These are phyloP conservation scores for Urocynchramus pylzowi DNA, from an alignment of 2,113 vertebrate genomes.

Conservation along the genomic window DNA sequence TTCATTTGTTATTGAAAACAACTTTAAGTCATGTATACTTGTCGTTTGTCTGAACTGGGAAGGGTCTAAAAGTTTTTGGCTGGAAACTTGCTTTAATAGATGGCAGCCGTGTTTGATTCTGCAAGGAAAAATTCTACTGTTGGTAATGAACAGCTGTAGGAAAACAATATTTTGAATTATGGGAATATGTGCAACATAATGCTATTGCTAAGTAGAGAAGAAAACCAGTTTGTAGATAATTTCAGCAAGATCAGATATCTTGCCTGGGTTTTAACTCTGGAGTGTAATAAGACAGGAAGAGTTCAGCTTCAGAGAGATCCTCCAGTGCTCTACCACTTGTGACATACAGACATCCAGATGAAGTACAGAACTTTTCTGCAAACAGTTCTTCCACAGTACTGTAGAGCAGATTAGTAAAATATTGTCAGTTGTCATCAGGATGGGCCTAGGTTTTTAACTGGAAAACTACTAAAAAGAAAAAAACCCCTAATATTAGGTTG, in stretches of 20 bases:
- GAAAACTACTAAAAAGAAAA: background rate
- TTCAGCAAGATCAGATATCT: background rate
- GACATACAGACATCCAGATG: background rate
- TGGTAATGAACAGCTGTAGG: background rate
- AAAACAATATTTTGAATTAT: background rate
- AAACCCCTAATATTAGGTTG: rapidly evolving
- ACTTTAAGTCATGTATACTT: background rate
- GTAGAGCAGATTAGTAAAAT: background rate
- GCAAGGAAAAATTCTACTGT: background rate
- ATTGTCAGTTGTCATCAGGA: background rate
- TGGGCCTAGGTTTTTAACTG: background rate
- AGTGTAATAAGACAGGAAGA: background rate
- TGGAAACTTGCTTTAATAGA: background rate
- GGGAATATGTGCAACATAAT: background rate
- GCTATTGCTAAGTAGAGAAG: background rate
- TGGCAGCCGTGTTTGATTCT: background rate
- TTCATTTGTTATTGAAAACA: background rate
- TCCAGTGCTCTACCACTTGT: background rate
- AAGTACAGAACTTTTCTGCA: background rate
- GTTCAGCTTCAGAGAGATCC: background rate
- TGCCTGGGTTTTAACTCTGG: background rate
- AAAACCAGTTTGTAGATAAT: background rate
- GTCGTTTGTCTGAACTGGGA: background rate
- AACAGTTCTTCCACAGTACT: background rate
- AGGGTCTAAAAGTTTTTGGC: background rate